phyloP scores from a whole-genome alignment of 2,797 vertebrate species.

The Scolopax bukidnonensis region DNA sequence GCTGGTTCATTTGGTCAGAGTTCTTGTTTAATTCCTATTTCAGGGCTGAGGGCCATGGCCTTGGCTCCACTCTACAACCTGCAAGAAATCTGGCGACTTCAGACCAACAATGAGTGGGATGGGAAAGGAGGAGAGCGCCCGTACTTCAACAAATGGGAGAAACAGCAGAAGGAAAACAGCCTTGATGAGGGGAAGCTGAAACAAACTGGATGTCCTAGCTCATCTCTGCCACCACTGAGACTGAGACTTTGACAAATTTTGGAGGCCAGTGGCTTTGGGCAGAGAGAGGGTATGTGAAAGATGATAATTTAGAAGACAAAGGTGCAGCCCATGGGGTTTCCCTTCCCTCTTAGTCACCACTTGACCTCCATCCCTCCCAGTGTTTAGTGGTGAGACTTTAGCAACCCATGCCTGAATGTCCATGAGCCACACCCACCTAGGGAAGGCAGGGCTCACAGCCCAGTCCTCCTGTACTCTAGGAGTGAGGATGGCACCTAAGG shows the following conservation, averaged over 20 bases:
- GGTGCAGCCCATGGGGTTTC: not conserved
- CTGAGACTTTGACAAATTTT: not conserved
- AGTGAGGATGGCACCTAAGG: not conserved
- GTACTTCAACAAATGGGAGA: not conserved
- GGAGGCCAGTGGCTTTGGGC: not conserved
- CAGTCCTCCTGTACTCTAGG: not conserved
- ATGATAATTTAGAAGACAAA: not conserved
- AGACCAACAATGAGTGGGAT: not conserved
- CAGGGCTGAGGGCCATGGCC: accelerated
- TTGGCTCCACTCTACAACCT: not conserved
- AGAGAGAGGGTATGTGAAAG: accelerated
- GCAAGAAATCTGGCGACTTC: not conserved
- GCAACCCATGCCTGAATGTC: not conserved
- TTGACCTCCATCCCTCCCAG: not conserved
- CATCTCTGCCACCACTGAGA: not conserved
- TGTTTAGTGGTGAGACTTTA: not conserved
- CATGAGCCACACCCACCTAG: not conserved
- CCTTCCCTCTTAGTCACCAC: not conserved
- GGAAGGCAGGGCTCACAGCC: not conserved
- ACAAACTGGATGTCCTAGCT: not conserved
- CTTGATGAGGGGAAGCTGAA: not conserved
- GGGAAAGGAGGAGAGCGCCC: not conserved
- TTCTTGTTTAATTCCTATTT: not conserved
- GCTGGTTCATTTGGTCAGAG: not conserved
- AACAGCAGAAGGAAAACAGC: not conserved